Evolutionary conservation across 2,797 vertebrate species (phyloP).

Genomic region (Pseudochaenichthys georgianus): DNA sequence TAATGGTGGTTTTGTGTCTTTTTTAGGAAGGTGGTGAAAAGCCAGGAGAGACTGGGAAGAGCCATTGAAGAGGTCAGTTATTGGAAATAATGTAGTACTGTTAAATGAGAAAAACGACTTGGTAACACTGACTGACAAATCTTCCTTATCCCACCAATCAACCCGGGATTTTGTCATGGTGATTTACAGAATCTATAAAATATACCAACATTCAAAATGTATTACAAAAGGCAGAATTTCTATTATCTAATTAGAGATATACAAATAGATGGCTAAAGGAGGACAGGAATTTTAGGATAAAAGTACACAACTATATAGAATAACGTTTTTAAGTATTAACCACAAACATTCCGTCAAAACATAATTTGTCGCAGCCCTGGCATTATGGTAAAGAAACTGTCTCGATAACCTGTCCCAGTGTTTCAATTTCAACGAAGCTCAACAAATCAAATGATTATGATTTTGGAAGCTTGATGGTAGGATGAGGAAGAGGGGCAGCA

Average conservation of each 20-base stretch:
- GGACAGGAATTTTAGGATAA: neutral
- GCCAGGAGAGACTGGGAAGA: conserved; percentile 88
- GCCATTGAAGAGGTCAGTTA: conserved; percentile 88
- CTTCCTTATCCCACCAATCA: neutral
- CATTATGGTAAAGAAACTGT: neutral
- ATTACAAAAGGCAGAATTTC: neutral
- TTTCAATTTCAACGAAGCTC: neutral
- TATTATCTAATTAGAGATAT: neutral
- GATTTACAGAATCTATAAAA: neutral
- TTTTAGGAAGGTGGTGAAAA: conserved; percentile 89
- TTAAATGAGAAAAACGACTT: neutral
- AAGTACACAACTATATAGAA: neutral
- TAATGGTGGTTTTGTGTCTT: conserved; percentile 26
- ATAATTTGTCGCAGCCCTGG: neutral
- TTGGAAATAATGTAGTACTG: neutral
- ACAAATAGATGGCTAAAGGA: neutral
- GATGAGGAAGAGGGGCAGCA: neutral
- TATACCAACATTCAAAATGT: neutral
- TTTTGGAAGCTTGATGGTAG: neutral
- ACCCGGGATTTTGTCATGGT: neutral
- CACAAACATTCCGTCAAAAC: neutral
- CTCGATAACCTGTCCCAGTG: neutral
- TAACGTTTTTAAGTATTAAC: neutral
- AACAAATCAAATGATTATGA: too few species aligned
- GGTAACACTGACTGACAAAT: neutral